Evolutionary conservation across 2,797 vertebrate species (phyloP).

Genomic region (Phoebastria nigripes): DNA sequence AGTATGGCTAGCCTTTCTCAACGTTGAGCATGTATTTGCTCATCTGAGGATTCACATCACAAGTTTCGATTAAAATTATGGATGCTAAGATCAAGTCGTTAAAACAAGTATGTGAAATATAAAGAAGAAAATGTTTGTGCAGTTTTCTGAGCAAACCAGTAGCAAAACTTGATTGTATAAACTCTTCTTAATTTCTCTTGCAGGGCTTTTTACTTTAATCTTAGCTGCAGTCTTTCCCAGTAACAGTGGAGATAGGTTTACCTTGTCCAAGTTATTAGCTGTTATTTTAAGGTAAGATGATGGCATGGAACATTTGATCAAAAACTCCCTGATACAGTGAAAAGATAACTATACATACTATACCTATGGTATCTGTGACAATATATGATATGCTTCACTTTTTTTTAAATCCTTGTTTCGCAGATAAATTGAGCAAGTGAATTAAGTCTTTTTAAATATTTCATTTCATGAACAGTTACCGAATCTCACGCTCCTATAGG

Average conservation of each 20-base stretch:
- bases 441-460: background rate
- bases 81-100: background rate
- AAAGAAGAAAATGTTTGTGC: background rate
- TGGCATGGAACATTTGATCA: background rate
- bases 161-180: background rate
- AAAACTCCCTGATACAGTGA: background rate
- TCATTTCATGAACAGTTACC: background rate
- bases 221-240: constrained; percentile 95
- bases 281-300: constrained; percentile 88
- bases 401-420: background rate
- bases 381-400: background rate
- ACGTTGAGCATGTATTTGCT: background rate
- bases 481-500: background rate
- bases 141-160: background rate
- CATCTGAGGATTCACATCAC: background rate
- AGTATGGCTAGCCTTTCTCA: background rate
- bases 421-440: background rate
- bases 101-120: background rate
- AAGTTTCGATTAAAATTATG: background rate
- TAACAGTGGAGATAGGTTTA: constrained; percentile 96
- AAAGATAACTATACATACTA: background rate
- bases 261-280: constrained; percentile 91
- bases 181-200: background rate
- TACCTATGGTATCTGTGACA: background rate
- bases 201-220: constrained; percentile 94